Evolutionary conservation across 2,797 vertebrate genomes (phyloP).

Genomic region (Astyanax mexicanus): DNA sequence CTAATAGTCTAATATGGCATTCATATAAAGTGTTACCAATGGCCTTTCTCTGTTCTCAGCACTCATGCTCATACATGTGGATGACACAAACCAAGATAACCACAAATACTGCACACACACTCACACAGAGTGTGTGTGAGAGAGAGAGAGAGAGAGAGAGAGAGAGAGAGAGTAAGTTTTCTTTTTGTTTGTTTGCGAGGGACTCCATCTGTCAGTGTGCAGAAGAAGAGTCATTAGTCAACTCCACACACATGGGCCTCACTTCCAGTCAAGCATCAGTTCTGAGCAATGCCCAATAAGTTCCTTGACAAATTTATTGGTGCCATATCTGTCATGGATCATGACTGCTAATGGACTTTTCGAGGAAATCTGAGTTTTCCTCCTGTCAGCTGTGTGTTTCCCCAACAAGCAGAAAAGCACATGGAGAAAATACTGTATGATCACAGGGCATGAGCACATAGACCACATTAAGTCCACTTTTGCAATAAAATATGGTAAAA

Average conservation of each 20-base stretch:
- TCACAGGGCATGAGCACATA: too few relatives aligned
- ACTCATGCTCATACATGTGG: constrained; percentile 1
- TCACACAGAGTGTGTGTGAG: constrained; percentile 1
- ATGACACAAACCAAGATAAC: background rate
- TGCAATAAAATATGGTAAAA: too few relatives aligned
- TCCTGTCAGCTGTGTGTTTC: background rate
- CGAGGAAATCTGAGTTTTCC: constrained; percentile 19
- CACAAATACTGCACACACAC: constrained; percentile 16
- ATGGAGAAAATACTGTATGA: background rate
- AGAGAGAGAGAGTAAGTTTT: constrained; percentile 31
- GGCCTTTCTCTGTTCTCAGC: constrained; percentile 32
- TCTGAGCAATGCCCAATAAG: constrained; percentile 37
- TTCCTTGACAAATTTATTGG: constrained; percentile 42
- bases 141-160: constrained; percentile 5
- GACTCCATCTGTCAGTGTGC: constrained; percentile 48
- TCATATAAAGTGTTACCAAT: too few relatives aligned
- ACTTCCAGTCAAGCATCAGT: constrained; percentile 41
- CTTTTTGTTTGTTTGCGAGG: constrained; percentile 43
- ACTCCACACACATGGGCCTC: constrained; percentile 45
- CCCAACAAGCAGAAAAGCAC: constrained; percentile 20
- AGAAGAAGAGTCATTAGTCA: constrained; percentile 50
- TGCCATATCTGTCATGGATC: constrained; percentile 37
- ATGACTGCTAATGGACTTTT: constrained; percentile 6
- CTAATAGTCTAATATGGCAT: too few relatives aligned
- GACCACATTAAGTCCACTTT: too few relatives aligned